Percentiles rank a stretch among this genome's conserved stretches.
Evolutionary conservation across 1,140 invertebrate species (phyloP).

Genomic region (Psilanteris sp.): DNA sequence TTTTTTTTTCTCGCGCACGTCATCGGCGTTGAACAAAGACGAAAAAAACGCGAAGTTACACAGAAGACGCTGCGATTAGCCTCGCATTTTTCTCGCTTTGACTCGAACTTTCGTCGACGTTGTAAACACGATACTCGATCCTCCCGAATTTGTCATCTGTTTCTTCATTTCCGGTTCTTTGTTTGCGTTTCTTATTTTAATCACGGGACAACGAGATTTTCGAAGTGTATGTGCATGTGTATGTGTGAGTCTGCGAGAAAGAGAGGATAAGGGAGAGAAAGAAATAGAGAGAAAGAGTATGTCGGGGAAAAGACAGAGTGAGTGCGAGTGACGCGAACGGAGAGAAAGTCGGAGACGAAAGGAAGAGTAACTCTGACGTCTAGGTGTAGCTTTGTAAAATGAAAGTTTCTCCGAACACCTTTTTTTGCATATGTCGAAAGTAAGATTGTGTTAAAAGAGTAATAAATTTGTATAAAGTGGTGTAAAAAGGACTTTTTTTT

Average conservation of each 20-base stretch:
- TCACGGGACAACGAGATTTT: conserved; percentile 61
- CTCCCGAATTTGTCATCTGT: neutral
- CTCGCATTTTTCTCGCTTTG: too few species aligned
- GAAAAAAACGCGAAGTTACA: too few species aligned
- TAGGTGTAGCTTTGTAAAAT: conserved; percentile 76
- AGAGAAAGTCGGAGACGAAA: conserved; percentile 61
- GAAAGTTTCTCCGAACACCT: conserved; percentile 73
- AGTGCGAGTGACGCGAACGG: conserved; percentile 40
- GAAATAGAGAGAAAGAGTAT: conserved; percentile 23
- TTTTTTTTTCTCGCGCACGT: too few species aligned
- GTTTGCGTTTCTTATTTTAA: conserved; percentile 53
- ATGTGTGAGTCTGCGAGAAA: conserved; percentile 32
- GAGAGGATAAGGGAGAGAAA: conserved; percentile 15
- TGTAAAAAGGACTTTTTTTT: conserved; percentile 62
- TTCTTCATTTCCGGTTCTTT: neutral
- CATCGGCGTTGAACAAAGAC: too few species aligned
- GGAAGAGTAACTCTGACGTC: conserved; percentile 66
- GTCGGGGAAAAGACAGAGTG: too few species aligned
- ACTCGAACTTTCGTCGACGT: too few species aligned
- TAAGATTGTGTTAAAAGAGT: conserved; percentile 74
- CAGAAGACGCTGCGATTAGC: too few species aligned
- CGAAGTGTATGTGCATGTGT: conserved; percentile 24
- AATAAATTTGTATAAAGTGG: conserved; percentile 80
- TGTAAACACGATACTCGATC: neutral
- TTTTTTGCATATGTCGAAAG: conserved; percentile 75